Evolutionary conservation across 2,113 vertebrate species (phyloP), one percentile per base, ranked within the genome.

Genomic region (Sardina pilchardus): DNA sequence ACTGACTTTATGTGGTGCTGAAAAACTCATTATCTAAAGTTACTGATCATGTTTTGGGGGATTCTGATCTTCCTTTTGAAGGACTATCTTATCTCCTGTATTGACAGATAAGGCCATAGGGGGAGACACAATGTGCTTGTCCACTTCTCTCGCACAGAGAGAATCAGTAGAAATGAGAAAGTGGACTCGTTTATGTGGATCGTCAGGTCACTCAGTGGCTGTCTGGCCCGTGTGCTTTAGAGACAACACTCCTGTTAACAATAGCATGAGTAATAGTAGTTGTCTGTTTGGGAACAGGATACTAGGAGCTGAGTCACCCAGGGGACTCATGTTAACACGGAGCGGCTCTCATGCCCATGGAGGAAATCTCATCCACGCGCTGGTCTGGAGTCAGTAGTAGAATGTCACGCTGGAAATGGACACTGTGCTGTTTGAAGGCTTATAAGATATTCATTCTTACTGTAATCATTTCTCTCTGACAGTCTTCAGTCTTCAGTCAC

Each of bases 291-390:
- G 12, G 71, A 78, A 78, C 71, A 36, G 71, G 71, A 78, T 34
- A 78, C 14, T 14, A 16, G 0, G 10, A 34, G 71, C 71, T 8
- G n/a, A 71, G 63, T 71, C 26, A 78, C 2, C 26, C 30, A 36
- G 71, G 34, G 71, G 71, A 78, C 14, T 78, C 71, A 78, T 78
- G 71, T 78, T 78, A 78, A 78, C 71, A 78, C 17, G 71, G 30
- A 34, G 71, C 16, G 30, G 26, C 39, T 78, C 36, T 34, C 71
- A 78, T 78, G 71, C 71, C 71, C 71, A 36, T 30, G 26, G 30
- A 36, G 26, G 63, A 34, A 34, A 78, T 16, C 9, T 17, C 26
- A 78, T 78, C 71, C 71, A 78, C 71, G 12, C 30, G 30, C 71
- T 75, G 67, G 26, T 2, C 63, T 26, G 19, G 8, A 78, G 10